phyloP scores from a whole-genome alignment of 2,797 vertebrate species.

The Hemibagrus guttatus region DNA sequence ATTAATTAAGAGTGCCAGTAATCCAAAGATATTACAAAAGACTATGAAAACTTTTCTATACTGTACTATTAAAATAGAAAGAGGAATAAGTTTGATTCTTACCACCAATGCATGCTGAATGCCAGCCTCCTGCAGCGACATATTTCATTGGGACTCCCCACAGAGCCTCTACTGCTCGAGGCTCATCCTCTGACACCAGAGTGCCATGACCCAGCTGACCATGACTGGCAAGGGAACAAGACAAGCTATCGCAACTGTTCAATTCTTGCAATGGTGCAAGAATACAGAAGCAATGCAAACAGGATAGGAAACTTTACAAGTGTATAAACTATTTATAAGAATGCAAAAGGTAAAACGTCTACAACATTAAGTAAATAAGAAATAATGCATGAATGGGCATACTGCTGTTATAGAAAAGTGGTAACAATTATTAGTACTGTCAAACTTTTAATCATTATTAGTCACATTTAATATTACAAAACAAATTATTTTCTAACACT shows the following conservation, averaged over 20 bases:
- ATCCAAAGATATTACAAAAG: neutral
- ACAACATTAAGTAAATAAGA: neutral
- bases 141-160: constrained; percentile 79
- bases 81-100: constrained; percentile 47
- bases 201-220: constrained; percentile 89
- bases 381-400: neutral
- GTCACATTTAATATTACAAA: neutral
- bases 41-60: neutral
- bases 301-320: neutral
- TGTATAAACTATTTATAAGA: neutral
- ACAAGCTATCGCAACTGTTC: neutral
- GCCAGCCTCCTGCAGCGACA: constrained; percentile 89
- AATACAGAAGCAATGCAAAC: neutral
- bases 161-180: constrained; percentile 83
- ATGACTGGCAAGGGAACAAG: constrained; percentile 73
- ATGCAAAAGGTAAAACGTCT: neutral
- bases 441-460: neutral
- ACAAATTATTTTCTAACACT: neutral
- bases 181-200: constrained; percentile 78
- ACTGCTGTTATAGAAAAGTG: neutral
- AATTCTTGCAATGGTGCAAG: no score
- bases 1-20: no score
- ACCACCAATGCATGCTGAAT: constrained; percentile 85
- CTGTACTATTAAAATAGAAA: neutral
- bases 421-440: neutral